Evolutionary conservation across 1,140 invertebrate species (phyloP), one percentile per base, ranked within the genome.

Genomic region (Paracyclopina nana): DNA sequence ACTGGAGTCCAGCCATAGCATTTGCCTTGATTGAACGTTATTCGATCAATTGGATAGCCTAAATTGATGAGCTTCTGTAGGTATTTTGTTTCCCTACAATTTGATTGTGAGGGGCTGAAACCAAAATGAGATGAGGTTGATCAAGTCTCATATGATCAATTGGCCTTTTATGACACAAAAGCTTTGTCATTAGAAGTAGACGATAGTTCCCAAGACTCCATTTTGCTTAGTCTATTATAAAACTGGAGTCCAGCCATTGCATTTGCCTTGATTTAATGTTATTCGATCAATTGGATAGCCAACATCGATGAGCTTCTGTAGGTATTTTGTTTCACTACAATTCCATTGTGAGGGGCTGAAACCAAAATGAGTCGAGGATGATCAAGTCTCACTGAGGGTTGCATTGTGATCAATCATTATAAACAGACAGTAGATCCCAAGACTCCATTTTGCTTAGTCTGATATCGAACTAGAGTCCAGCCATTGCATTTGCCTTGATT

Each of bases 211-310:
- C 2, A 38, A 3, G 20, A 16, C 20, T 16, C n/a, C 14, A 38
- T 38, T 16, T n/a, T 16, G 34, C n/a, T n/a, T 38, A 4, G 3
- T 5, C 5, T 4, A 3, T 16, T 16, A 20, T n/a, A 5, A n/a
- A 38, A 3, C 34, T 16, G 14, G 14, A 28, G 25, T 29, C 5
- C 30, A 20, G 45, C 28, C 16, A 48, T 48, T 29, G 45, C 30
- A 2, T 48, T 48, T 48, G 45, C 30, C 28, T 48, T 48, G 12
- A 25, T 48, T 22, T 26, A 28, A 28, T 48, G 45, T 48, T 28
- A 48, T 28, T 26, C 45, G 3, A 14, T 48, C 27, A 48, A 48
- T 16, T 48, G 45, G 45, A 48, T 48, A 27, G 25, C 45, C 25
- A 48, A 48, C 22, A 12, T 48, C 4, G 27, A 48, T 14, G 45